Evolutionary conservation across 2,113 vertebrate genomes (phyloP), one percentile per base, ranked within the genome.

Genomic region (Nestor notabilis): DNA sequence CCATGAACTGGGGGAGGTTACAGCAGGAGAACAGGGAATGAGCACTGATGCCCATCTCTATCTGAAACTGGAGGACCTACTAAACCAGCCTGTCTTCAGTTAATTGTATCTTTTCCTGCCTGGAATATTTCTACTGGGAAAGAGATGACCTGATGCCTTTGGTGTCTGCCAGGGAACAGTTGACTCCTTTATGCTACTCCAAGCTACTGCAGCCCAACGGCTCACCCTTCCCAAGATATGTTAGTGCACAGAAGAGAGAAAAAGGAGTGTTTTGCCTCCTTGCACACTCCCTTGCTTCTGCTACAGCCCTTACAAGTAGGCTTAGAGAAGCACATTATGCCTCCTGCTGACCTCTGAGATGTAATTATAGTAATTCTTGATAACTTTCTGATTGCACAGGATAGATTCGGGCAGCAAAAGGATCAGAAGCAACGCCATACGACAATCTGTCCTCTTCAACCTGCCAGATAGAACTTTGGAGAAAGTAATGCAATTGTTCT

Each of bases 181-280:
- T 44, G 49, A 2, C 13, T 60, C 7, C 35, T n/a, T 14, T 4
- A 39, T 14, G 78, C n/a, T 58, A 15, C 0, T 2, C 7, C 25
- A 64, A 83, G 72, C 52, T 76, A 19, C 37, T 58, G 41, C 47
- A 49, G 8, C 14, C 18, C 37, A 27, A 72, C 50, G 46, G 14
- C 37, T 86, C 16, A 3, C 33, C 56, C 61, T 43, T 64, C 29
- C 19, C 29, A 21, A 35, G 49, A 50, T 13, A 23, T 31, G 63
- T 5, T 0, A 11, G 17, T 13, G 21, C 27, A 19, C 1, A 4
- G 2, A 33, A 44, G 23, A 24, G 24, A 2, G 13, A 24, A 3
- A 7, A 41, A 46, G 47, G 5, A 47, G 28, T 2, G 18, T 4
- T 60, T 33, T 55, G 16, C 15, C 52, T 72, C 24, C 58, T 50